These are phyloP conservation scores for Pangasianodon gigas DNA, from an alignment of 2,113 vertebrate genomes.

Conservation along the genomic window DNA sequence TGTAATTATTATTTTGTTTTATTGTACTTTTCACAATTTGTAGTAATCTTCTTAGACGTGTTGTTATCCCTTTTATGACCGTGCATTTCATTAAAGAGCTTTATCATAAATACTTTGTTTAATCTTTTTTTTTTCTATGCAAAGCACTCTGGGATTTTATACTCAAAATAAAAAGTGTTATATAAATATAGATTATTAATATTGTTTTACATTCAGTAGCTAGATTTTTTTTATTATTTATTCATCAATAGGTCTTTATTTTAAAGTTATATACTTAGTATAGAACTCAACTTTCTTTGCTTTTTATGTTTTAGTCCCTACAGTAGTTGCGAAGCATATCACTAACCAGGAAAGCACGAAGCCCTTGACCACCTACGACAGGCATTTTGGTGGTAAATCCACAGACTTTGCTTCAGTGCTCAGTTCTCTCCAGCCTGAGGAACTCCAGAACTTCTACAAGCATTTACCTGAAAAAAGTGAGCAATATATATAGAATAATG, in stretches of 20 bases:
- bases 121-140: background rate
- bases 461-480: slow-evolving; percentile 68
- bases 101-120: background rate
- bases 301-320: slow-evolving; percentile 69
- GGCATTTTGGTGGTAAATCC: slow-evolving; percentile 68
- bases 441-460: slow-evolving; percentile 64
- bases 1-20: background rate
- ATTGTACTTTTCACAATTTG: background rate
- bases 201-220: background rate
- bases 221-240: background rate
- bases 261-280: background rate
- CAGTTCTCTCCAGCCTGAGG: slow-evolving; percentile 65
- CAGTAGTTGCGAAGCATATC: slow-evolving; percentile 67
- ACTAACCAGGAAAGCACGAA: slow-evolving; percentile 63
- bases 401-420: slow-evolving; percentile 63
- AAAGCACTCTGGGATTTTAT: background rate
- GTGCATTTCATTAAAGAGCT: background rate
- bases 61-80: background rate
- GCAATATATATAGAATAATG: background rate
- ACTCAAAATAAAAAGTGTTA: background rate
- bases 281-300: background rate
- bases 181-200: background rate
- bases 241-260: background rate
- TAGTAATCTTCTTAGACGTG: background rate
- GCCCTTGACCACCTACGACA: slow-evolving; percentile 70